These are phyloP conservation scores for Lacerta bilineata DNA, from an alignment of 2,797 vertebrate genomes.

Conservation along the genomic window DNA sequence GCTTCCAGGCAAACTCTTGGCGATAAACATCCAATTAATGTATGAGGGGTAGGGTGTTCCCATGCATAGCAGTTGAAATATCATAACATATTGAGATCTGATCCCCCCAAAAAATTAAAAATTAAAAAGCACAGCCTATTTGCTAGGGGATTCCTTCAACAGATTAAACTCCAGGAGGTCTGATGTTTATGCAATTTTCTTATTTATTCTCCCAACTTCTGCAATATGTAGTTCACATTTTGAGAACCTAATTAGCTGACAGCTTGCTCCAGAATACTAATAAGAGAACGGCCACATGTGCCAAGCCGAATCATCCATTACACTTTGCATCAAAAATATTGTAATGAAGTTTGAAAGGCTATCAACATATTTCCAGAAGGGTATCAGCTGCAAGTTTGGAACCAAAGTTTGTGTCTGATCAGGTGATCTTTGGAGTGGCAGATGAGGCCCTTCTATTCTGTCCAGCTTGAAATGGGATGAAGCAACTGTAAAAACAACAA, in stretches of 20 bases:
- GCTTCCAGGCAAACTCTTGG: constrained; percentile 78
- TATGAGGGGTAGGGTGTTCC: constrained; percentile 64
- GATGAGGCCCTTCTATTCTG: background rate
- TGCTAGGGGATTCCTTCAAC: constrained; percentile 61
- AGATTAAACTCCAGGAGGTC: constrained; percentile 44
- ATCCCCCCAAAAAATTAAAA: constrained; percentile 66
- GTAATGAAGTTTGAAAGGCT: constrained; percentile 24
- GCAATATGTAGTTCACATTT: constrained; percentile 47
- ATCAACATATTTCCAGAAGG: constrained; percentile 12
- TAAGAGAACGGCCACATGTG: constrained; percentile 31
- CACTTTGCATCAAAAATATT: constrained; percentile 45
- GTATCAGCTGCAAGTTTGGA: background rate
- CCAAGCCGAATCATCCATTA: constrained; percentile 24
- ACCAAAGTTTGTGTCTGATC: constrained; percentile 15
- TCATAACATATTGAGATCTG: constrained; percentile 77
- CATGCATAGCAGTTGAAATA: constrained; percentile 73
- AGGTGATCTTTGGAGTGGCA: background rate
- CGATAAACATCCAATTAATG: constrained; percentile 74
- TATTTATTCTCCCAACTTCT: constrained; percentile 48
- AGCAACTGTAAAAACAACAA: background rate
- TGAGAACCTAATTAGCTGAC: constrained; percentile 45
- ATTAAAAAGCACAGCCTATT: constrained; percentile 65
- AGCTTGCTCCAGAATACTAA: constrained; percentile 57
- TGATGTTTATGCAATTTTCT: constrained; percentile 58
- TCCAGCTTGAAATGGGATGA: background rate